Base-by-base conservation (phyloP, 2,797 vertebrate species). In the Sylvilagus floridanus region DNA sequence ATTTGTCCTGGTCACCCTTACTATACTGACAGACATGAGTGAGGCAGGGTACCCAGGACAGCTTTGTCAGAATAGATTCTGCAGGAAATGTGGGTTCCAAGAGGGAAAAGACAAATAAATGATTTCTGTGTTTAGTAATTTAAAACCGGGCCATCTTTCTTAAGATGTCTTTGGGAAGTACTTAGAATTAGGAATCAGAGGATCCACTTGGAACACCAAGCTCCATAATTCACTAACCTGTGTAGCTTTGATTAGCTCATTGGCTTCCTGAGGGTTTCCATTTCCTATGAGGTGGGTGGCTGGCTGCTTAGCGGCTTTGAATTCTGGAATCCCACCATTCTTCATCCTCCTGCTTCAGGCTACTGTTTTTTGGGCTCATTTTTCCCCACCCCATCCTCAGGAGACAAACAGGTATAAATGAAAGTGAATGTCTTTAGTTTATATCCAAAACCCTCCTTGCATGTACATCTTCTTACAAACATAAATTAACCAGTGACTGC, bases 1-100 rank as follows among this genome's bases (percentile, higher is more conserved):
- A 89, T 84, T 71, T 84, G 76, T 85, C 94, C 91, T 77, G 79
- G 81, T 94, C 85, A 97, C 62, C n/a, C 90, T 97, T 84, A 69
- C 78, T 71, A 81, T 77, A 71, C n/a, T 42, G 73, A 79, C 82
- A 95, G 75, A 10, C 19, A 47, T 3, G 65, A 32, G 6, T 47
- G 95, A 88, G 47, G 82, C 0, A 30, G 75, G 28, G 11, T 37
- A 73, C 50, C 42, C 19, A 12, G 35, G 30, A 16, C 83, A 76
- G 87, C 76, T 8, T 14, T 2, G 88, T 89, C 60, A 71, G 65
- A 82, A 50, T 1, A 24, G 12, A 22, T 66, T 57, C 50, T 63
- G 4, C 4, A 47, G 28, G 50, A 47, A 11, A 82, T 4, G 4
- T 26, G 52, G 73, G 37, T 11, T 37, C 42, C 7, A 50, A 91